Conservation (phyloP, 2,888 invertebrate genomes). For the Papilio protenor region DNA sequence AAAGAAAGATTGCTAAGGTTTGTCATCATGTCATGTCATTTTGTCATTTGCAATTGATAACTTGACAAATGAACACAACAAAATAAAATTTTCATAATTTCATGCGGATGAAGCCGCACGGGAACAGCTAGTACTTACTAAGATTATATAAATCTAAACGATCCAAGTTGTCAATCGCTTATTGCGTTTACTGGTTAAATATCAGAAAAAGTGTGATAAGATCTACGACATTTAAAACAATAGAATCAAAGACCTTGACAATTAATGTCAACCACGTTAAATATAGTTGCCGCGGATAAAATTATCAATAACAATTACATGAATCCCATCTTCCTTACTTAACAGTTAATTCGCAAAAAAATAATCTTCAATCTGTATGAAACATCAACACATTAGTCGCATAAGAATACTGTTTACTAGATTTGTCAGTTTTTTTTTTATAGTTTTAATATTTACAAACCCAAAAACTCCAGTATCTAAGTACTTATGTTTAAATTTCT, state of each 20-base stretch:
- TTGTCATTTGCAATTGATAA: too few species aligned
- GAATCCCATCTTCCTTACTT: background rate
- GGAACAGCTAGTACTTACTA: too few species aligned
- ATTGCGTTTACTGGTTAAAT: background rate
- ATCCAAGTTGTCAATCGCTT: background rate
- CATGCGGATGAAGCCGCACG: too few species aligned
- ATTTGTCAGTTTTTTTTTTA: background rate
- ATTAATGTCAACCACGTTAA: background rate
- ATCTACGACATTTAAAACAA: background rate
- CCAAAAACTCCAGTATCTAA: background rate
- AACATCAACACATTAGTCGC: background rate
- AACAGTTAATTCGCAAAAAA: background rate
- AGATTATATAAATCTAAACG: background rate
- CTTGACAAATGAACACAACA: too few species aligned
- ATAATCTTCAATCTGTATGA: background rate
- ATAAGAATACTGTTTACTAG: background rate
- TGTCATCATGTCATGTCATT: too few species aligned
- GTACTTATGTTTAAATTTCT: background rate
- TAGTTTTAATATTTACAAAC: background rate
- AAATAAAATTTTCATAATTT: too few species aligned
- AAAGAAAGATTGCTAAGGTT: too few species aligned
- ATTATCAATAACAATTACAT: background rate
- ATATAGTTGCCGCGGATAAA: background rate
- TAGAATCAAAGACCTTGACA: background rate
- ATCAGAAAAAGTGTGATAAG: background rate